Evolutionary conservation across 2,888 invertebrate genomes (phyloP).

Genomic region (Agonopterix heracliana): DNA sequence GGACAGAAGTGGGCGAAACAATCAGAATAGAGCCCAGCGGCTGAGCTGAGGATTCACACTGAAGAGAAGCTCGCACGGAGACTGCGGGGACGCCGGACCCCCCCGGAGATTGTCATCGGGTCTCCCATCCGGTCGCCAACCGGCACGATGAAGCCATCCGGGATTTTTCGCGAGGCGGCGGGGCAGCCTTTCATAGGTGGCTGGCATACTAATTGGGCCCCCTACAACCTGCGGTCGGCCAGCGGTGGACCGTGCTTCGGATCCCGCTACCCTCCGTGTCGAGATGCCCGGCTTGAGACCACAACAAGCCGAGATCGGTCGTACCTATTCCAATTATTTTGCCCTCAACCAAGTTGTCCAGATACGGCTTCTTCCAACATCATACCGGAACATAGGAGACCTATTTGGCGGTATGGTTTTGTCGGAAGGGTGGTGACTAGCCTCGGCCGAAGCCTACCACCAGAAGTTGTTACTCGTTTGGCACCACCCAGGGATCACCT

Average conservation of each 20-base stretch:
- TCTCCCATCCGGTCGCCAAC: slow-evolving; percentile 1
- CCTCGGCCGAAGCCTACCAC: slow-evolving; percentile 6
- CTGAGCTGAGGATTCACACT: too few relatives aligned
- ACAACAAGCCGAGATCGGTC: not conserved
- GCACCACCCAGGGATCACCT: slow-evolving; percentile 4
- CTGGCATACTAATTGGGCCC: not conserved
- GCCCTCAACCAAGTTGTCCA: not conserved
- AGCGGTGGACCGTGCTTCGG: slow-evolving; percentile 4
- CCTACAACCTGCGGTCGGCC: not conserved
- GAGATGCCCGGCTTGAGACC: not conserved
- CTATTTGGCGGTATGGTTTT: slow-evolving; percentile 1
- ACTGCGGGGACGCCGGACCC: not conserved
- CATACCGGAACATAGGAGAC: not conserved
- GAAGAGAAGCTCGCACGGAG: not conserved
- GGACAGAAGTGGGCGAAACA: too few relatives aligned
- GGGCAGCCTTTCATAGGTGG: slow-evolving; percentile 3
- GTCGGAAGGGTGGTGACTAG: slow-evolving; percentile 5
- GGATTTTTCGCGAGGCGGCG: not conserved
- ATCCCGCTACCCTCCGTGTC: too few relatives aligned
- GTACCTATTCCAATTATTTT: not conserved
- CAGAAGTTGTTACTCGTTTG: not conserved
- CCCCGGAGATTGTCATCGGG: not conserved
- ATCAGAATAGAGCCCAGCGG: too few relatives aligned
- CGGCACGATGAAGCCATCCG: slow-evolving; percentile 5
- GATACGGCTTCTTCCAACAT: not conserved